phyloP scores from a whole-genome alignment of 2,113 vertebrate genomes.

The Oryzias melastigma region DNA sequence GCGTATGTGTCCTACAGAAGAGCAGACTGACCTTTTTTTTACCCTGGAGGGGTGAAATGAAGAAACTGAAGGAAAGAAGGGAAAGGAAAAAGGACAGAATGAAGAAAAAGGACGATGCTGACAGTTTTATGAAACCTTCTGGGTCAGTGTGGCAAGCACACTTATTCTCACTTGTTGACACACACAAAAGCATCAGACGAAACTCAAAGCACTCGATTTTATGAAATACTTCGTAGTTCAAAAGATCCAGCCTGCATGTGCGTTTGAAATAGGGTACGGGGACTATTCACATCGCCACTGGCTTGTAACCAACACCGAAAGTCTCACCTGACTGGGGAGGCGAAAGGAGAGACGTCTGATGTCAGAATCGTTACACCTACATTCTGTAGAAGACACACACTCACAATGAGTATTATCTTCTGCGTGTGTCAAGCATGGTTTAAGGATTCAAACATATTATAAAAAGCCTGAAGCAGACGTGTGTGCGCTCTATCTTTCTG shows the following conservation, averaged over 20 bases:
- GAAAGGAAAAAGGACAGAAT: slow-evolving; percentile 24
- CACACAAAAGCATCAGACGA: slow-evolving; percentile 12
- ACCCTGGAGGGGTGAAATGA: slow-evolving; percentile 42
- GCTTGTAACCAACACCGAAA: slow-evolving; percentile 64
- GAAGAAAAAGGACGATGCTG: slow-evolving; percentile 31
- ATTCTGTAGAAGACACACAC: slow-evolving; percentile 38
- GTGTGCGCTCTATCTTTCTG: slow-evolving; percentile 31
- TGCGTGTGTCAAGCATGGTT: slow-evolving; percentile 59
- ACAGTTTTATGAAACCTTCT: slow-evolving; percentile 48
- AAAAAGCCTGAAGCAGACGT: slow-evolving; percentile 49
- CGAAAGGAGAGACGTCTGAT: slow-evolving; percentile 71
- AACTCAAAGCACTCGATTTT: slow-evolving; percentile 12
- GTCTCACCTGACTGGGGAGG: slow-evolving; percentile 55
- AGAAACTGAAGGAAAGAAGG: slow-evolving; percentile 26
- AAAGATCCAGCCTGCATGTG: slow-evolving; percentile 14
- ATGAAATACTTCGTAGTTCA: slow-evolving; percentile 13
- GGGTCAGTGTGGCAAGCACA: slow-evolving; percentile 14
- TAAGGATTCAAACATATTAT: slow-evolving; percentile 50
- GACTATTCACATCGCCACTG: slow-evolving; percentile 62
- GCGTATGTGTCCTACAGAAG: slow-evolving; percentile 15
- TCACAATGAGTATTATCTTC: slow-evolving; percentile 48
- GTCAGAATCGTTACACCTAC: slow-evolving; percentile 49
- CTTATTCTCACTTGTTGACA: slow-evolving; percentile 3
- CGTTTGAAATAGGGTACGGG: neutral
- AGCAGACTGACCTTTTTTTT: slow-evolving; percentile 48